These are phyloP conservation scores for Ovibos moschatus DNA, from an alignment of 2,113 vertebrate species.

Conservation along the genomic window DNA sequence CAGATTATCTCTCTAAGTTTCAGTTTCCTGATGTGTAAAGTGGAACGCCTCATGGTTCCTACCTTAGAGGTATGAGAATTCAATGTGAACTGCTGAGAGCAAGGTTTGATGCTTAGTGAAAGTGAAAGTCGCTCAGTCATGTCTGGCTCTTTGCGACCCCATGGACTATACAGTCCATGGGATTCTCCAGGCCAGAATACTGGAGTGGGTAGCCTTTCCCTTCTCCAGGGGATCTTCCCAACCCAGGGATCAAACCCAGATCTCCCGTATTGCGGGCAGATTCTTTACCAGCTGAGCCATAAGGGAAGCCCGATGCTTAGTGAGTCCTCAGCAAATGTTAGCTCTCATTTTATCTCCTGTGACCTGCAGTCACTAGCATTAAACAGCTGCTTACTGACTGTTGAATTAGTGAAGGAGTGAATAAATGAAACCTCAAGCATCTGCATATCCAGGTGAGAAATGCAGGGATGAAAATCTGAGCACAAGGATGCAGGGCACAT, in stretches of 20 bases:
- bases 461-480: not conserved
- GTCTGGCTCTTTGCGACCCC: not conserved
- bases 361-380: not conserved
- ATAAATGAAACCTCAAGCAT: not conserved
- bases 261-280: not conserved
- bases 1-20: not conserved
- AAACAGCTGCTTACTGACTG: not conserved
- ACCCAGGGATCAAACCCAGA: not conserved
- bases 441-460: not conserved
- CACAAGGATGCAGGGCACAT: not conserved
- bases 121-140: not conserved
- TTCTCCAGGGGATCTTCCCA: not conserved
- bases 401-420: not conserved
- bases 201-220: not conserved
- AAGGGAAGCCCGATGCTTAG: not conserved
- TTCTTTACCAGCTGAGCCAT: not conserved
- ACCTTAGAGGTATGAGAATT: not conserved
- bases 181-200: not conserved
- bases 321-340: not conserved
- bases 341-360: not conserved
- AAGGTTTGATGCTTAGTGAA: not conserved
- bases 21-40: not conserved
- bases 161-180: not conserved
- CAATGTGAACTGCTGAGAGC: not conserved
- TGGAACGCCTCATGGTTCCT: not conserved